phyloP scores from a whole-genome alignment of 2,113 vertebrate species.

The Laticauda colubrina region DNA sequence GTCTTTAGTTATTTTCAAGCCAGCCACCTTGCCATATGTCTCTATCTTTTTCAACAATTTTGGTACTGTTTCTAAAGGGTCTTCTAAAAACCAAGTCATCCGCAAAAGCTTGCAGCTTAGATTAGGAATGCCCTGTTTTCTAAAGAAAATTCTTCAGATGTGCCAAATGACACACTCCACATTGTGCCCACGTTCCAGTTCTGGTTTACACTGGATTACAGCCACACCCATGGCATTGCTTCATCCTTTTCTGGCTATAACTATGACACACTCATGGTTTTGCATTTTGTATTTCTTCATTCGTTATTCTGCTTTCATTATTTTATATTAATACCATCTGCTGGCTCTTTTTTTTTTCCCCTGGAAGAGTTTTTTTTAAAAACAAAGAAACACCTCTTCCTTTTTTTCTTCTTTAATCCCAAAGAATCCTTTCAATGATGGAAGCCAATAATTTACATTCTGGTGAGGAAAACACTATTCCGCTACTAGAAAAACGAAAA shows the following conservation, averaged over 20 bases:
- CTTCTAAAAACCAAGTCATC: too few relatives aligned
- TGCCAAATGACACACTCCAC: neutral
- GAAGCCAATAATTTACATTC: conserved; percentile 14
- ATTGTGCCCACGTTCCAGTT: neutral
- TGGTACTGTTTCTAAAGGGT: too few relatives aligned
- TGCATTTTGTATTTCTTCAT: neutral
- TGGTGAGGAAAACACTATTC: neutral
- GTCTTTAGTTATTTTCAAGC: too few relatives aligned
- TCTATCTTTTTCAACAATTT: too few relatives aligned
- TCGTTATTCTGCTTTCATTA: conserved; percentile 18
- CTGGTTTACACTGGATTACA: neutral
- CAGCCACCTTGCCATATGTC: too few relatives aligned
- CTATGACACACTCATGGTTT: neutral
- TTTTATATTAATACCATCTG: conserved; percentile 29
- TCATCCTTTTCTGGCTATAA: neutral
- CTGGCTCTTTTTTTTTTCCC: neutral
- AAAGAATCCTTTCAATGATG: conserved; percentile 5
- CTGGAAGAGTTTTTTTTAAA: neutral
- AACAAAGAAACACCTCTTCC: neutral
- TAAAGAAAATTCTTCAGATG: neutral
- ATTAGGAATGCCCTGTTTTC: neutral
- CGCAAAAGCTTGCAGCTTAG: too few relatives aligned
- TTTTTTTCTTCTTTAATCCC: neutral
- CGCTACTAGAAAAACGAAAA: neutral
- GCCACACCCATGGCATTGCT: neutral